Base-by-base conservation (phyloP, 2,113 vertebrate species). In the Corythaeola cristata region DNA sequence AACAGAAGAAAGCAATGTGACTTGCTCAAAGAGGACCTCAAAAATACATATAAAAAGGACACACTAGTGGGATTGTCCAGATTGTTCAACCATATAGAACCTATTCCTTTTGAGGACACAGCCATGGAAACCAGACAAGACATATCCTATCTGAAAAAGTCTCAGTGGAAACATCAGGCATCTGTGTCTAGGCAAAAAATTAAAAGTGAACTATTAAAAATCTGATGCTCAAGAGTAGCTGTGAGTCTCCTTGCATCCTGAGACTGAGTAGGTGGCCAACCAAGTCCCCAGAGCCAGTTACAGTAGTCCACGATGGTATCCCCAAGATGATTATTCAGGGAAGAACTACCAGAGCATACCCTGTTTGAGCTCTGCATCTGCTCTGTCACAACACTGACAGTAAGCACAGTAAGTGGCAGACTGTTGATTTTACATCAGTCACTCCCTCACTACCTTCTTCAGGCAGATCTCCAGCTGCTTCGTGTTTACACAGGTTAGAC, bases 251-350 rank as follows among this genome's bases (percentile, higher is more conserved):
- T 93, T 59, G 10, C 30, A 68, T 22, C 16, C 33, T 18, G 19
- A 66, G 56, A 24, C 53, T 22, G 35, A 64, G 53, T 0, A 11
- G 7, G 49, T 78, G 39, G 49, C 47, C 55, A 80, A 30, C 17
- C 35, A 32, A 33, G 14, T 30, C 47, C 80, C 45, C 49, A 85
- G 20, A 78, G 47, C 22, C 73, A 78, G 64, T 32, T 37, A 41
- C 8, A 68, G 23, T 0, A 64, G 58, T 3, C 62, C 63, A 52
- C 0, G 2, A 21, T 13, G 33, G 17, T 49, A 83, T 32, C 15
- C 15, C 14, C 33, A 68, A 21, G 75, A 24, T 24, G 19, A 62
- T 13, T 66, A 73, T 26, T 73, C 53, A 21, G 63, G 28, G 12
- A 49, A 76, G 37, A 85, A 81, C 30, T 45, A 45, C 3, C 2